Base-by-base conservation (phyloP, 2,888 invertebrate species). In the Teleiodes luculella region DNA sequence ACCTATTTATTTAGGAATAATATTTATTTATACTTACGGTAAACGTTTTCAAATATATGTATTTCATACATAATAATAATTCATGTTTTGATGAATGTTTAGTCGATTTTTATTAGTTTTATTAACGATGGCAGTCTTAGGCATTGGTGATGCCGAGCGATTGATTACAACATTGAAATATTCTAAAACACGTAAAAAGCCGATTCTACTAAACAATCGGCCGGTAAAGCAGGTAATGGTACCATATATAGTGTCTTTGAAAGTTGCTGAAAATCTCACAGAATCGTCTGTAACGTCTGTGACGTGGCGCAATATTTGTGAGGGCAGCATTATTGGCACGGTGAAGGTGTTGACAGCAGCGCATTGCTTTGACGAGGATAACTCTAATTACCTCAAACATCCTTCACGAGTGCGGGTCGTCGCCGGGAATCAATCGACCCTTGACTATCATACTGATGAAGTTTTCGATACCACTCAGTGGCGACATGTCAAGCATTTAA, bases 301-400 rank as follows among this genome's bases (percentile, higher is more conserved):
- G n/a, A n/a, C n/a, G n/a, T n/a, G n/a, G n/a, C n/a, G n/a, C 1
- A 80, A 77, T 43, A 30, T 84, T 0, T 86, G 86, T 14, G 83
- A 84, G 0, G 85, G 80, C 0, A 80, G 72, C 53, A 86, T 86
- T 2, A 78, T 86, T 11, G 51, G 64, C 5, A n/a, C 46, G 0
- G 3, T 2, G 0, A 72, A 62, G 11, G 77, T 85, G 0, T 41
- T 86, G 0, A 75, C 84, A 1, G 85, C 85, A 0, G 86, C 84
- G 0, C 85, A 86, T 41, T 86, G 86, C 60, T 86, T 86, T 57
- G 85, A 86, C 63, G 54, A 43, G 1, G 57, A 73, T 7, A n/a
- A 72, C 16, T 83, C 75, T 56, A 72, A 56, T 46, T 78, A 70
- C 55, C 52, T 55, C 0, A 64, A 58, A 20, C 41, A 74, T 8